Conservation (phyloP, 2,797 vertebrate genomes). For the Schizothorax lantsangensis region DNA sequence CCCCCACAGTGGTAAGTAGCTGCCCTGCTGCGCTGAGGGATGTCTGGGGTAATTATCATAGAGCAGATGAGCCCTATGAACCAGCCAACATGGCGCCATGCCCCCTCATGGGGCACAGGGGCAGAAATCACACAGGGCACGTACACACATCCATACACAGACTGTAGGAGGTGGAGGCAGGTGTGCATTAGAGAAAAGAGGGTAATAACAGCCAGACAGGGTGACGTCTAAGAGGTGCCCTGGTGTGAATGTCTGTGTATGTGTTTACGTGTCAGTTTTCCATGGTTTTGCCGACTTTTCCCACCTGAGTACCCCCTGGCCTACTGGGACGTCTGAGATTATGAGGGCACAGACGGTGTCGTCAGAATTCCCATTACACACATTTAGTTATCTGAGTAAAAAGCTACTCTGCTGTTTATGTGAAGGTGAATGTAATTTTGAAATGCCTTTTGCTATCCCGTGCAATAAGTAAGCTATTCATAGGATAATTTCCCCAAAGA, state of each 20-base stretch:
- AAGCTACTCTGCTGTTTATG: background rate
- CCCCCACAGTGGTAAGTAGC: conserved; percentile 58
- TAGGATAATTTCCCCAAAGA: background rate
- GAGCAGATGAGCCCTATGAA: conserved; percentile 79
- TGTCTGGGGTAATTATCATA: conserved; percentile 79
- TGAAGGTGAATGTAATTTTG: background rate
- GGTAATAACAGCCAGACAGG: conserved; percentile 76
- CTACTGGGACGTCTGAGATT: conserved; percentile 43
- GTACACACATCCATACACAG: conserved; percentile 28
- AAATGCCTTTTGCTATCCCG: background rate
- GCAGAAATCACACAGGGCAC: conserved; percentile 36
- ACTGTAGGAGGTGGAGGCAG: conserved; percentile 65
- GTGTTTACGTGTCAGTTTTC: conserved; percentile 51
- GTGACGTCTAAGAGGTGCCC: conserved; percentile 84
- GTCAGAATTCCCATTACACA: conserved; percentile 19
- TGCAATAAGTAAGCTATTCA: conserved; percentile 1
- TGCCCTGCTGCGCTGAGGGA: conserved; percentile 71
- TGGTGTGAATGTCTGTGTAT: conserved; percentile 70
- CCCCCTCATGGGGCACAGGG: conserved; percentile 72
- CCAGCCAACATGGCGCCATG: conserved; percentile 79
- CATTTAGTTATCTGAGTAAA: conserved; percentile 12
- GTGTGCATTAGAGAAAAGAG: conserved; percentile 81
- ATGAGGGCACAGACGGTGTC: conserved; percentile 18
- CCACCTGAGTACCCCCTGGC: conserved; percentile 23
- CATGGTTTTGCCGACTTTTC: conserved; percentile 28